Evolutionary conservation across 2,797 vertebrate genomes (phyloP).

Genomic region (Catamblyrhynchus diadema): DNA sequence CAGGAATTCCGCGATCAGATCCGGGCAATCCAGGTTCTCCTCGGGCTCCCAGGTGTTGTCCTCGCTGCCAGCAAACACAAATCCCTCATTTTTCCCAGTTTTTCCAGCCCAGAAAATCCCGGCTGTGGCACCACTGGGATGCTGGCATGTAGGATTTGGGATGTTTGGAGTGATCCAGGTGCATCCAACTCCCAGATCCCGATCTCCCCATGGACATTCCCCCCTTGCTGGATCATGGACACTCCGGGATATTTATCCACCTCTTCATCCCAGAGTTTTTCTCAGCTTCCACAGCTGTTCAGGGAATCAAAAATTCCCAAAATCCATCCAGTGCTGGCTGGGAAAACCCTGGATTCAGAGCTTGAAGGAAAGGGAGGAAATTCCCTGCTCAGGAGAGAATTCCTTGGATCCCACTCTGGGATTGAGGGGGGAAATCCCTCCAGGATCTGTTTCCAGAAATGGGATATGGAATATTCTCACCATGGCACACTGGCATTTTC

Average conservation of each 20-base stretch:
- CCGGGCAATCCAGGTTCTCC: slow-evolving; percentile 96
- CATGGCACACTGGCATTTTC: too few species aligned
- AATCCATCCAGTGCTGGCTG: background rate
- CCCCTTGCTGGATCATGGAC: background rate
- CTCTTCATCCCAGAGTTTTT: background rate
- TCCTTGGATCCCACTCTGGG: background rate
- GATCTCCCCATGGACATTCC: background rate
- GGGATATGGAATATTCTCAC: too few species aligned
- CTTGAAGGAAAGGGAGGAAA: background rate
- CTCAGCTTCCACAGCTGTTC: background rate
- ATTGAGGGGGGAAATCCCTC: background rate
- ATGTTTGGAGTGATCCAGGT: background rate
- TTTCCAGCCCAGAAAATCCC: background rate
- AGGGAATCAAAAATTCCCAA: background rate
- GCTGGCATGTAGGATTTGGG: background rate
- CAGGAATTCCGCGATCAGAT: slow-evolving; percentile 94
- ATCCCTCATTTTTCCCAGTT: background rate
- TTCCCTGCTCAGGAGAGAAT: background rate
- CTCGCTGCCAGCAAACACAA: slow-evolving; percentile 77
- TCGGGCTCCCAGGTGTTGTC: slow-evolving; percentile 99
- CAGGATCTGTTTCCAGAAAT: background rate
- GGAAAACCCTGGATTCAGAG: background rate
- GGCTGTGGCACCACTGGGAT: accelerated
- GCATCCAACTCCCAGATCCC: background rate
- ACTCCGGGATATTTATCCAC: background rate